These are phyloP conservation scores for Phyllotis vaccarum DNA, from an alignment of 2,797 vertebrate species.

Conservation along the genomic window DNA sequence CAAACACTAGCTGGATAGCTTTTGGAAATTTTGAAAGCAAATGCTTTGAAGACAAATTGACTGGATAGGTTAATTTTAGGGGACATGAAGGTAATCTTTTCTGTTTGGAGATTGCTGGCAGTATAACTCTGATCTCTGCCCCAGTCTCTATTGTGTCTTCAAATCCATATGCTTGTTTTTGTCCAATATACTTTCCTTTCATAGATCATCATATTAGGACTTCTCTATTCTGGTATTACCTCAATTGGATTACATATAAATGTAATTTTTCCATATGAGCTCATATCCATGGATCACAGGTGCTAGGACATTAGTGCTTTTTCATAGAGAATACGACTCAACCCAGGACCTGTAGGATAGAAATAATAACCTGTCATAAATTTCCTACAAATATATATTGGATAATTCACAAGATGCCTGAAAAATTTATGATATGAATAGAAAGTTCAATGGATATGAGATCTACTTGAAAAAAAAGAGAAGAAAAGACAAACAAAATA, in stretches of 20 bases:
- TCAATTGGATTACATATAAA: background rate
- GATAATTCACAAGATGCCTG: background rate
- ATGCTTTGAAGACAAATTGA: background rate
- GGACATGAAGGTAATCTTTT: background rate
- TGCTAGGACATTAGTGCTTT: background rate
- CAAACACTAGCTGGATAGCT: background rate
- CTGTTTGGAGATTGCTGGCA: background rate
- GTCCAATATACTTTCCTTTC: background rate
- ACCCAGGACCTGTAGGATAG: background rate
- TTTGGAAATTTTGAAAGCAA: background rate
- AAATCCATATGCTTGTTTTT: background rate
- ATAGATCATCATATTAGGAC: background rate
- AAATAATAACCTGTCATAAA: background rate
- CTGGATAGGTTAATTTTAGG: background rate
- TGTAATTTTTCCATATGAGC: background rate
- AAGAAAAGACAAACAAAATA: no score
- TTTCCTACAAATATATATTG: background rate
- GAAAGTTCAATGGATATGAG: background rate
- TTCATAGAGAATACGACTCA: background rate
- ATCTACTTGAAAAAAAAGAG: background rate
- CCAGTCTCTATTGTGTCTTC: background rate
- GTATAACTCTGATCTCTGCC: background rate
- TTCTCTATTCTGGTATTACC: background rate
- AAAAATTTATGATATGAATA: background rate
- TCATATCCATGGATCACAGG: background rate